Evolutionary conservation across 2,113 vertebrate genomes (phyloP).

Genomic region (Paralichthys olivaceus): DNA sequence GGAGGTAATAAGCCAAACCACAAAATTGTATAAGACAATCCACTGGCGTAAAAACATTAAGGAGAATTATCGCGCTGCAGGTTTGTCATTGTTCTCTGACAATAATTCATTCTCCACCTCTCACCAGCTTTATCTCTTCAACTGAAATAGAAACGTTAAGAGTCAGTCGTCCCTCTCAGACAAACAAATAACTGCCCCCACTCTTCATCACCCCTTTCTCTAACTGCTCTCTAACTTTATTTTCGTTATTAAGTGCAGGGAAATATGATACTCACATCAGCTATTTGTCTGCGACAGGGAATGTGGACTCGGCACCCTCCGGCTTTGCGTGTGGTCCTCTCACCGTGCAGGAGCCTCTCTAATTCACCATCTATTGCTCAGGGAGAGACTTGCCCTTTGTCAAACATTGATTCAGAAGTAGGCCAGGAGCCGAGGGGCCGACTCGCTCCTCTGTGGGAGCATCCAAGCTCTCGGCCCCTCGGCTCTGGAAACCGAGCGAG

Average conservation of each 20-base stretch:
- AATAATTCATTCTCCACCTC: neutral
- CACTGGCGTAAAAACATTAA: neutral
- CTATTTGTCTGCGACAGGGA: constrained; percentile 54
- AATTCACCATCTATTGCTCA: constrained; percentile 66
- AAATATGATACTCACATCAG: constrained; percentile 60
- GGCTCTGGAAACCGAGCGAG: constrained; percentile 47
- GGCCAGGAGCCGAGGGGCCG: constrained; percentile 74
- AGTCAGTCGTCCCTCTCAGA: constrained; percentile 1
- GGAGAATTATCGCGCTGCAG: too few species aligned
- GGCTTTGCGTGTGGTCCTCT: constrained; percentile 71
- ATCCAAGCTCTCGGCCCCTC: constrained; percentile 46
- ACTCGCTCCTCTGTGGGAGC: constrained; percentile 60
- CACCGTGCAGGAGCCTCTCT: constrained; percentile 52
- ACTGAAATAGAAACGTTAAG: neutral
- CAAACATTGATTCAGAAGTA: constrained; percentile 81
- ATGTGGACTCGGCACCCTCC: constrained; percentile 51
- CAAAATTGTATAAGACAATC: neutral
- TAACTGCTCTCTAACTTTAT: constrained; percentile 65
- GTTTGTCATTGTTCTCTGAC: too few species aligned
- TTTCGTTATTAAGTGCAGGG: constrained; percentile 65
- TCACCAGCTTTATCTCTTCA: neutral
- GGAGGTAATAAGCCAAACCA: too few species aligned
- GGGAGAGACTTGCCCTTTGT: constrained; percentile 72
- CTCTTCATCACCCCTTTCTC: constrained; percentile 30
- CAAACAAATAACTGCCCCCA: constrained; percentile 41